Evolutionary conservation across 64 coral and sea anemone genomes (phyloP).

Genomic region (Stichodactyla mertensii): DNA sequence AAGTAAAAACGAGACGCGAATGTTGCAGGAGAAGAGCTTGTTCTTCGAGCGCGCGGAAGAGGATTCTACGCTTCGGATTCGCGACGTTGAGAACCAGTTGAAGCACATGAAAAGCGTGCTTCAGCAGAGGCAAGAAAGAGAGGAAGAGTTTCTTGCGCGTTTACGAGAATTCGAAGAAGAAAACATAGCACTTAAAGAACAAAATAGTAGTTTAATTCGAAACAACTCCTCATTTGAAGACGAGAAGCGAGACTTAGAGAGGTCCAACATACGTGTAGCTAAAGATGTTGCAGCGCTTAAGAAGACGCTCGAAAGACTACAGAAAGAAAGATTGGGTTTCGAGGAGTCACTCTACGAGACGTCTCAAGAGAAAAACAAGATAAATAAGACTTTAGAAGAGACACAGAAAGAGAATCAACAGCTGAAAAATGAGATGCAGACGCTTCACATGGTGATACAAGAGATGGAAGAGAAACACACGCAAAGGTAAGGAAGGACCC

Average conservation of each 20-base stretch:
- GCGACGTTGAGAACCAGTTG: conserved; percentile 75
- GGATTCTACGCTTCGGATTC: conserved; percentile 47
- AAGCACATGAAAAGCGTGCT: conserved; percentile 65
- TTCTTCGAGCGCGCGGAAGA: conserved; percentile 52
- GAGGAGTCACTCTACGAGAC: conserved; percentile 84
- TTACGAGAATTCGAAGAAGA: conserved; percentile 57
- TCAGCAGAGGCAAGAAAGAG: conserved; percentile 61
- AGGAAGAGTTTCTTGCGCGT: conserved; percentile 52
- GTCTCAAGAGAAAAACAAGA: conserved; percentile 65
- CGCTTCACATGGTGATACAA: conserved; percentile 40
- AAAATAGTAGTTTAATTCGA: conserved; percentile 65
- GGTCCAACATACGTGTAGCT: conserved; percentile 61
- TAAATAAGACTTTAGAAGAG: conserved; percentile 54
- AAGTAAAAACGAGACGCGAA: conserved; percentile 58
- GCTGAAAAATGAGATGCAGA: conserved; percentile 54
- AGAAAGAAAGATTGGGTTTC: conserved; percentile 74
- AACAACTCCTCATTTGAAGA: conserved; percentile 73
- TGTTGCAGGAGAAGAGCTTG: conserved; percentile 54
- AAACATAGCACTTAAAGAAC: conserved; percentile 36
- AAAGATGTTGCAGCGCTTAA: conserved; percentile 85
- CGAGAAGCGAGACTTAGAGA: conserved; percentile 71
- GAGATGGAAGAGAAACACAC: conserved; percentile 46
- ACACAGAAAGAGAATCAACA: conserved; percentile 52
- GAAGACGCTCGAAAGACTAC: conserved; percentile 75
- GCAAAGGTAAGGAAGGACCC: conserved; percentile 36